A percentile compares a stretch with the other conserved stretches of the same genome.
phyloP scores from a whole-genome alignment of 2,113 vertebrate species.

The Pteruthius melanotis region DNA sequence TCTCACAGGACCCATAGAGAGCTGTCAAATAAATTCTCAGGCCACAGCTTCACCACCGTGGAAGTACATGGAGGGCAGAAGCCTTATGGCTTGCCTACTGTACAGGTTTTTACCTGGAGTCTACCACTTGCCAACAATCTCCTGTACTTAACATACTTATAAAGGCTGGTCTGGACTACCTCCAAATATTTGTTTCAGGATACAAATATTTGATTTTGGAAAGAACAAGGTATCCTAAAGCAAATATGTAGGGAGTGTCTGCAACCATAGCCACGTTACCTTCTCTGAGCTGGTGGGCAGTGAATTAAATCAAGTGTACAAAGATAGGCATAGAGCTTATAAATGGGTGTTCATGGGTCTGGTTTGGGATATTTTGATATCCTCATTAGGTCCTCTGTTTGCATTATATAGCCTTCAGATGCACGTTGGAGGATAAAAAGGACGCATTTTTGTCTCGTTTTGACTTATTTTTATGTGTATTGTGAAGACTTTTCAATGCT shows the following conservation, averaged over 20 bases:
- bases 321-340: background rate
- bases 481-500: background rate
- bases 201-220: constrained; percentile 55
- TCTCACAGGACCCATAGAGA: background rate
- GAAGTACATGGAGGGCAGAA: background rate
- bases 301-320: background rate
- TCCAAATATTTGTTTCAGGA: constrained; percentile 55
- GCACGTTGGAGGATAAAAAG: background rate
- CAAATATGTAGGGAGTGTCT: constrained; percentile 32
- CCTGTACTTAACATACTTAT: background rate
- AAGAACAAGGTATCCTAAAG: constrained; percentile 46
- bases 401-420: background rate
- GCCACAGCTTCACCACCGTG: rapidly evolving
- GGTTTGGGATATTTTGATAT: background rate
- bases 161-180: background rate
- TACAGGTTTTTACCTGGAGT: background rate
- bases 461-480: background rate
- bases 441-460: background rate
- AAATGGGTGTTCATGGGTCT: background rate
- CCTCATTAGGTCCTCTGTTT: background rate
- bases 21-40: background rate
- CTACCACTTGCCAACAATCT: background rate
- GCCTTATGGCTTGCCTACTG: background rate
- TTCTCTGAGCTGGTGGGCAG: background rate
- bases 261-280: background rate